Base-by-base conservation (phyloP, 30 jellyfish, hydroid and myxozoan species). In the Aurelia sp. region DNA sequence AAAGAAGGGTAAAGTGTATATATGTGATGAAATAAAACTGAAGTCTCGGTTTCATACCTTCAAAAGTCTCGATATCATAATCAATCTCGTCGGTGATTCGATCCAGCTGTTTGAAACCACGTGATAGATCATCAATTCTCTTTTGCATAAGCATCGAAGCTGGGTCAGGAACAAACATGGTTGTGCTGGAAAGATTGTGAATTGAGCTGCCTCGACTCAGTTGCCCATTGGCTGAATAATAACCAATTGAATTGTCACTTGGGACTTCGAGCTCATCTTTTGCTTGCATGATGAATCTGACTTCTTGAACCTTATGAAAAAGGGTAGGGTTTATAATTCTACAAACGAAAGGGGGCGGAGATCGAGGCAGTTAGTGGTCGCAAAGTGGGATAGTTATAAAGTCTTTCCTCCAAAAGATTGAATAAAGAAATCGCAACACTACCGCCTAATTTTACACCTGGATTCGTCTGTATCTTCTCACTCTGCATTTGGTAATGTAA, bases 41-140 rank as follows among this genome's bases (percentile, higher is more conserved):
- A 0, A 44, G 55, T 2, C 55, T 9, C 55, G 0, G 10, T 44
- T 44, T 10, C 55, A 44, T 44, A 73, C 87, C 57, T 41, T 84
- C 93, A 20, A 84, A 57, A 3, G 87, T 72, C 55, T 84, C 93
- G 20, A 84, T 84, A 65, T 84, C 93, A 52, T 84, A 72, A 50
- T 84, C 93, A 30, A 84, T 84, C 30, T 84, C 93, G 41, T 84
- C 93, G 7, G 93, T 73, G 16, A 84, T 41, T 9, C 75, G 40
- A 40, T 84, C 87, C 63, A 84, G 47, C 10, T 84, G 81, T 27
- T 63, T 71, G 67, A 84, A 84, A 4, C 82, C 87, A 16, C 9
- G 35, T 10, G 62, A 86, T 31, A 84, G 30, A 47, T 84, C 93
- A 18, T 59, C 93, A 27, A 84, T 73, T 72, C 93, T 73, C 33